These are phyloP conservation scores for Pandemis heparana DNA, from an alignment of 2,888 invertebrate genomes.

Conservation along the genomic window DNA sequence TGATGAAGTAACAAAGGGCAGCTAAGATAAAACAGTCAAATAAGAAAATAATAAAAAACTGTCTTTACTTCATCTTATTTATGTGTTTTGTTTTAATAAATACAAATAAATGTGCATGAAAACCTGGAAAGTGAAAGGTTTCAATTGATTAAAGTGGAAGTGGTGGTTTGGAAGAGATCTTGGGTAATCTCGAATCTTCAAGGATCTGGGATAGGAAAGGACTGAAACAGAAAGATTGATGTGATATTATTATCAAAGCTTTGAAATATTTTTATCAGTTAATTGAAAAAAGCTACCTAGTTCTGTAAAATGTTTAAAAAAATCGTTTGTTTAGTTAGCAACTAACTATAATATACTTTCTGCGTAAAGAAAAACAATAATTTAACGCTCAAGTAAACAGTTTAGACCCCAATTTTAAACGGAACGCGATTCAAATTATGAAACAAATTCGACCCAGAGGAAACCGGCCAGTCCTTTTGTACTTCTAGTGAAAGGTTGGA, in stretches of 20 bases:
- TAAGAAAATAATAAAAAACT: not conserved
- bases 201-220: slow-evolving; percentile 22
- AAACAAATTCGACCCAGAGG: slow-evolving; percentile 13
- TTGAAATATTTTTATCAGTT: not conserved
- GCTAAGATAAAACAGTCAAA: slow-evolving; percentile 18
- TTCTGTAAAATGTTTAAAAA: not conserved
- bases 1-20: slow-evolving; percentile 16
- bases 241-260: not conserved
- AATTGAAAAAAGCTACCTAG: not conserved
- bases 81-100: no score
- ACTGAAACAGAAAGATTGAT: slow-evolving; percentile 27
- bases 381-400: not conserved
- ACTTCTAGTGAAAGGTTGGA: slow-evolving; percentile 31
- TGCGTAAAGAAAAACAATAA: not conserved
- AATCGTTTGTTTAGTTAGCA: not conserved
- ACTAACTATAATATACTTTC: not conserved
- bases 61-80: no score
- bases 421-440: slow-evolving; percentile 16
- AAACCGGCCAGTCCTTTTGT: slow-evolving; percentile 33
- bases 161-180: slow-evolving; percentile 8
- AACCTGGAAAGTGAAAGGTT: not conserved
- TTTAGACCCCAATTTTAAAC: not conserved
- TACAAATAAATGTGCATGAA: not conserved
- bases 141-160: not conserved
- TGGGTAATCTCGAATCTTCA: slow-evolving; percentile 1